Evolutionary conservation across 2,888 invertebrate genomes (phyloP), one percentile per base, ranked within the genome.

Genomic region (Criorhina ranunculi): DNA sequence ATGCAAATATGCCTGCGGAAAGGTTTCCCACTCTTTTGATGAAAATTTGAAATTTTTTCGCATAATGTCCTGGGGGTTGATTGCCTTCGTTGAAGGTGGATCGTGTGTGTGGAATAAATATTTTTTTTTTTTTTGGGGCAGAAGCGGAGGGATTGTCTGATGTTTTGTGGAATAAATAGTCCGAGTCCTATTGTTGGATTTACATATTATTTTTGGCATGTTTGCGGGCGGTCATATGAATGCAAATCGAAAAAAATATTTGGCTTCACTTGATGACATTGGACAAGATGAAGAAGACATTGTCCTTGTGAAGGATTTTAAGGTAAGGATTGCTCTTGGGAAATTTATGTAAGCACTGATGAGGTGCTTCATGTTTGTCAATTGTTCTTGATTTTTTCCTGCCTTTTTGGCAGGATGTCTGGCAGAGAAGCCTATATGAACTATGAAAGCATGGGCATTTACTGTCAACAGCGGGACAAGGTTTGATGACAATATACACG

Each of bases 201-300:
- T 44, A 31, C 42, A 60, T 44, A 44, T 60, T 60, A 60, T 60
- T 60, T 60, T 60, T 60, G 44, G 60, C n/a, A 8, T 40, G 59
- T 8, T 29, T 42, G 44, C 6, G 60, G 60, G 60, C 29, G 31
- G 31, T 29, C 40, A 31, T 60, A 31, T 15, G 31, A 60, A 60
- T 60, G 60, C 60, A 60, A 60, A 60, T 60, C 44, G 12, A 15
- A 31, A 44, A 60, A 9, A 29, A 60, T 55, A 55, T 37, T 33
- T 37, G 19, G 11, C 12, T 57, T 17, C 15, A 42, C 5, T 42
- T 17, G 42, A 5, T 4, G 15, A 15, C 15, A 42, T 12, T 42
- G 15, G 15, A 42, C 2, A 15, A 46, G 9, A 46, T 46, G 9
- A 46, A 46, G 24, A 24, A 1, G 17, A 17, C 19, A 46, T 9